Percentiles rank a stretch among this genome's conserved stretches.
These are phyloP conservation scores for Pseudobourletiella spinata DNA, from an alignment of 1,140 invertebrate genomes.

Conservation along the genomic window DNA sequence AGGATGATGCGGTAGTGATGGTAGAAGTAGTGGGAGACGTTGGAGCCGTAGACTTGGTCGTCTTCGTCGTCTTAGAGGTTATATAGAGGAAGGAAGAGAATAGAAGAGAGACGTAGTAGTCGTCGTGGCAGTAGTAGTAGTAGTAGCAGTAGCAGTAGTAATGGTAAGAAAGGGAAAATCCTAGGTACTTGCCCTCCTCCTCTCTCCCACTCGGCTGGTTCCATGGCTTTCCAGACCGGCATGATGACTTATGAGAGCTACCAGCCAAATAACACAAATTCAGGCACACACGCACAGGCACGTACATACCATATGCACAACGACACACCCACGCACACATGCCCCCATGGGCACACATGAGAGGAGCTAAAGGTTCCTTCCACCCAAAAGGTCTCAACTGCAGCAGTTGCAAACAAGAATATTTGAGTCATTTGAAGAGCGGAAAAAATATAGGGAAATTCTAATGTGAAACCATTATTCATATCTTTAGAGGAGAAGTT, in stretches of 20 bases:
- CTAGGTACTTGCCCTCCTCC: background rate
- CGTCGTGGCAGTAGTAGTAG: too few species aligned
- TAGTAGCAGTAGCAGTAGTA: too few species aligned
- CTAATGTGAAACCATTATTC: conserved; percentile 31
- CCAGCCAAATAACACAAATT: too few species aligned
- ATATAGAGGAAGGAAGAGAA: background rate
- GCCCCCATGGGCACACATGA: too few species aligned
- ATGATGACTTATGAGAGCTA: background rate
- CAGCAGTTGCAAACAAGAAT: too few species aligned
- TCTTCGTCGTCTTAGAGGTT: background rate
- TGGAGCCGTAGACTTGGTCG: background rate
- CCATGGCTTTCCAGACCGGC: background rate
- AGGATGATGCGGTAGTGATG: background rate
- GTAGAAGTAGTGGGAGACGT: background rate
- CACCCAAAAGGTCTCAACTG: too few species aligned
- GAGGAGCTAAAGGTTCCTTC: too few species aligned
- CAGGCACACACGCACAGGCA: background rate
- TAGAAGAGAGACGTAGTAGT: background rate
- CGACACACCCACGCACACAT: too few species aligned
- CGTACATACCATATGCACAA: background rate
- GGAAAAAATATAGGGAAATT: conserved; percentile 16
- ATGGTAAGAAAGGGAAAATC: background rate
- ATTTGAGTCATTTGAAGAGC: conserved; percentile 20
- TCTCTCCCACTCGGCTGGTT: too few species aligned
- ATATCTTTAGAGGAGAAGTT: conserved; percentile 24